These are phyloP conservation scores for Stomorhina lunata DNA, from an alignment of 2,888 invertebrate genomes.

Conservation along the genomic window DNA sequence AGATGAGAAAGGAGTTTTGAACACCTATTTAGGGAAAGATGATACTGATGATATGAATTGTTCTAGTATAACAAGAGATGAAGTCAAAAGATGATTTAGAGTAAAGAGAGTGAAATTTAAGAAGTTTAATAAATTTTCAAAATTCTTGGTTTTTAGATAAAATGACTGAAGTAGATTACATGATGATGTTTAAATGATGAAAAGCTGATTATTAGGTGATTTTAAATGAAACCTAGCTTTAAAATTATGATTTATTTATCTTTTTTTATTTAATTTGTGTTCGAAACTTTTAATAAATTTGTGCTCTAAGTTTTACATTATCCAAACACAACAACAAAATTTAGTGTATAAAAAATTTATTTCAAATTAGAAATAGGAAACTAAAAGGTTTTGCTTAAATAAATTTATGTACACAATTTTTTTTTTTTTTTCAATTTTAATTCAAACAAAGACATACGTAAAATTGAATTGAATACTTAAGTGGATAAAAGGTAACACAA, in stretches of 20 bases:
- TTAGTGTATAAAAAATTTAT: not conserved
- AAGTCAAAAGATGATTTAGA: too few relatives aligned
- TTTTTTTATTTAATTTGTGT: slow-evolving; percentile 1
- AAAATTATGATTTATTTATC: not conserved
- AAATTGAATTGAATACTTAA: slow-evolving; percentile 3
- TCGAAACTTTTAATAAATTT: not conserved
- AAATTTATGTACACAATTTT: slow-evolving; percentile 49
- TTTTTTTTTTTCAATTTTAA: too few relatives aligned
- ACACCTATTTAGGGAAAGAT: too few relatives aligned
- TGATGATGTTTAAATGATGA: too few relatives aligned
- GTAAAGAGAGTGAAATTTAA: too few relatives aligned
- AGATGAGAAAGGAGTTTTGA: too few relatives aligned
- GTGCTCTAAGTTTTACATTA: slow-evolving; percentile 45
- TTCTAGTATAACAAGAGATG: too few relatives aligned
- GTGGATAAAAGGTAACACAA: slow-evolving; percentile 9
- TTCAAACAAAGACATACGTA: slow-evolving; percentile 42
- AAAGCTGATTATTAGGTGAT: not conserved
- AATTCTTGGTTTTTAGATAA: too few relatives aligned
- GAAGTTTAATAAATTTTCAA: too few relatives aligned
- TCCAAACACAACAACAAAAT: slow-evolving; percentile 9
- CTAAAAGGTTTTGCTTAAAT: slow-evolving; percentile 24
- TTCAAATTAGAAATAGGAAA: slow-evolving; percentile 1
- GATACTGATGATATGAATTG: too few relatives aligned
- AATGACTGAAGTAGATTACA: too few relatives aligned
- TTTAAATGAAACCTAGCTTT: slow-evolving; percentile 14